These are phyloP conservation scores for Anguilla pacifica DNA, from an alignment of 2,797 vertebrate genomes.

Conservation along the genomic window DNA sequence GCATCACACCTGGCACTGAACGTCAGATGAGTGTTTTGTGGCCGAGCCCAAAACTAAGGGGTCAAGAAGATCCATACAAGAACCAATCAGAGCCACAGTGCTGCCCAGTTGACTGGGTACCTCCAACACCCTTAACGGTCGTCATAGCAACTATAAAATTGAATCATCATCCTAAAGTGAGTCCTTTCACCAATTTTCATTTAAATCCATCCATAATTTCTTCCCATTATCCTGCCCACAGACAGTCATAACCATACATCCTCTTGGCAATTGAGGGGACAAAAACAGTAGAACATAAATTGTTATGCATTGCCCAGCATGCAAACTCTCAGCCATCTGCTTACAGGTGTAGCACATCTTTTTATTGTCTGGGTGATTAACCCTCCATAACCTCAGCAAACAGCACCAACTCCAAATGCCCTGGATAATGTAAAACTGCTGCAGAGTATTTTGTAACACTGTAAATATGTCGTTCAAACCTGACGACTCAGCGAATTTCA, in stretches of 20 bases:
- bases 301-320: background rate
- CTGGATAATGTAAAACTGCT: background rate
- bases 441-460: background rate
- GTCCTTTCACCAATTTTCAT: background rate
- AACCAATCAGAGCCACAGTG: background rate
- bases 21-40: background rate
- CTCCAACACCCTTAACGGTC: background rate
- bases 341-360: background rate
- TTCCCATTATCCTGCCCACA: background rate
- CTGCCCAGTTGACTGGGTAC: background rate
- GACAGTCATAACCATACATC: background rate
- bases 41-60: background rate
- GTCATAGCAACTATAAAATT: constrained; percentile 4
- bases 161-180: background rate
- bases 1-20: background rate
- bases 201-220: background rate
- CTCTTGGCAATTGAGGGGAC: background rate
- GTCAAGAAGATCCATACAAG: background rate
- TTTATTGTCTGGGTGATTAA: background rate
- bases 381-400: background rate
- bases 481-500: background rate
- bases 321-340: background rate
- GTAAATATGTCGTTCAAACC: background rate
- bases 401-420: background rate
- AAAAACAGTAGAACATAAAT: background rate